Conservation (phyloP, 2,797 vertebrate species). For the Sebastes oblongus region DNA sequence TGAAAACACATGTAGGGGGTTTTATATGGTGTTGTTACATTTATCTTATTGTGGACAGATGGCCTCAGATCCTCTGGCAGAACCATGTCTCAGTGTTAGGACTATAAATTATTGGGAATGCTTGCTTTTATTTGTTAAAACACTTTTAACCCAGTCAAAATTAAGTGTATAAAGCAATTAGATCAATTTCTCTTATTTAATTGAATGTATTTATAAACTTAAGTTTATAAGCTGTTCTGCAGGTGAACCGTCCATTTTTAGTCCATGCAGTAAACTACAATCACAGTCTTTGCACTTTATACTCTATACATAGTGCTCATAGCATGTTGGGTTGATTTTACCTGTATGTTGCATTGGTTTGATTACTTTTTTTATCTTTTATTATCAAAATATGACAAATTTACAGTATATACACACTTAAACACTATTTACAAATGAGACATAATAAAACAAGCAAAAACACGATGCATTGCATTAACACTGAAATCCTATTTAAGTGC, state of each 20-base stretch:
- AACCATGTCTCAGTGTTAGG: not conserved
- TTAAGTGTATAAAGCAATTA: not conserved
- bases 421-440: too few relatives aligned
- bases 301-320: not conserved
- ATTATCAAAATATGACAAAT: too few relatives aligned
- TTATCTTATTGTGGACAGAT: not conserved
- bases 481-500: too few relatives aligned
- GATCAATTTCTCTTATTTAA: not conserved
- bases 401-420: too few relatives aligned
- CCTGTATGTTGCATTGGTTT: not conserved
- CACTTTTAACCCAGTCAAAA: not conserved
- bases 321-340: not conserved
- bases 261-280: not conserved
- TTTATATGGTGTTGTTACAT: not conserved
- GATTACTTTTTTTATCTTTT: too few relatives aligned
- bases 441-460: too few relatives aligned
- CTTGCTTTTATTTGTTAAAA: not conserved
- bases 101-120: not conserved
- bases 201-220: not conserved
- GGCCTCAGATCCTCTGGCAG: not conserved
- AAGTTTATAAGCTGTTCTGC: not conserved
- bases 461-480: too few relatives aligned
- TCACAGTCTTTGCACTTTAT: not conserved
- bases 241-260: not conserved
- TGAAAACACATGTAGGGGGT: not conserved